Conservation (phyloP, 1,140 invertebrate genomes). For the Solen grandis region DNA sequence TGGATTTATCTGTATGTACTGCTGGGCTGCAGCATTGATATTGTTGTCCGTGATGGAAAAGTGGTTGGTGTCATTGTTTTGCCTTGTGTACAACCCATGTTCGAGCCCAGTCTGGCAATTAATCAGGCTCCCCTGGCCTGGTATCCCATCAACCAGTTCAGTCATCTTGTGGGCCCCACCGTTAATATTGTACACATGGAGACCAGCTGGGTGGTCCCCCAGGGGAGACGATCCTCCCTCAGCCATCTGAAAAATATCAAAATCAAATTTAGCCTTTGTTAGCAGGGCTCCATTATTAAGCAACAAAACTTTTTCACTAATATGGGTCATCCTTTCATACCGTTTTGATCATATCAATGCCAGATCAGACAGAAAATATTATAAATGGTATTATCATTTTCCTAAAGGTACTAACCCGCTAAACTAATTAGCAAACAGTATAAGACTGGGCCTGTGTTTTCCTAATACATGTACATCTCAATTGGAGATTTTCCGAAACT, state of each 20-base stretch:
- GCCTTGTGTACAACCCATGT: neutral
- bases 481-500: no score
- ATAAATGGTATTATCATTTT: no score
- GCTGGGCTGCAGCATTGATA: neutral
- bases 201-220: constrained; percentile 27
- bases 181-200: constrained; percentile 46
- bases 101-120: neutral
- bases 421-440: no score
- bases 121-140: constrained; percentile 3
- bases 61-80: neutral
- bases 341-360: no score
- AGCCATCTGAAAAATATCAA: constrained; percentile 48
- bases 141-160: constrained; percentile 27
- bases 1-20: neutral
- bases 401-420: no score
- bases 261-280: no score
- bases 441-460: no score
- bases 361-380: no score
- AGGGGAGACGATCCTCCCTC: constrained; percentile 18
- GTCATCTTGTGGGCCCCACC: constrained; percentile 42
- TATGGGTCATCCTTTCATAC: no score
- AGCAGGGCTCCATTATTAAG: no score
- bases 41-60: neutral
- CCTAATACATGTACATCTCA: no score
- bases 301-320: no score